A percentile compares a stretch with the other conserved stretches of the same genome.
Evolutionary conservation across 1,140 invertebrate genomes (phyloP).

Genomic region (Brachionus rotundiformis): DNA sequence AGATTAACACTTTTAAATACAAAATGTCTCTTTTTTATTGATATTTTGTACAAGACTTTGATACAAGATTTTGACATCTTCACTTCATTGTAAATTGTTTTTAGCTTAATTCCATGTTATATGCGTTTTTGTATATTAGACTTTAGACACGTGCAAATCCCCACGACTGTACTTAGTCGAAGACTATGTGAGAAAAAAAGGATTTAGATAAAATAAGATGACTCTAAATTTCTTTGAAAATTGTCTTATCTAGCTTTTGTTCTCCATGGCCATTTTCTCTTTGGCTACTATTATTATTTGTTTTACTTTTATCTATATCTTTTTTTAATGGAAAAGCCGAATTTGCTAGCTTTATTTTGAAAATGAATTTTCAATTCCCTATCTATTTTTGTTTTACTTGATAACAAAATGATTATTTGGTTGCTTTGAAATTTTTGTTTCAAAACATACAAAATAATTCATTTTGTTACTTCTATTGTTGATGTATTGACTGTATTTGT

Average conservation of each 20-base stretch:
- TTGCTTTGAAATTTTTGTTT: slow-evolving; percentile 2
- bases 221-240: background rate
- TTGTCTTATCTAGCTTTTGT: background rate
- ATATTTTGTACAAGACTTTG: background rate
- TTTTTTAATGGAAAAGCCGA: background rate
- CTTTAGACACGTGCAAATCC: background rate
- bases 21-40: background rate
- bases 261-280: background rate
- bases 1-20: background rate
- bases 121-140: background rate
- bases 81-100: background rate
- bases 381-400: background rate
- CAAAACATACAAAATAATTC: background rate
- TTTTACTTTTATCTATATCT: background rate
- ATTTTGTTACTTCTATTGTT: background rate
- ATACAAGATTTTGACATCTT: background rate
- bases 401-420: slow-evolving; percentile 26
- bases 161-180: no score
- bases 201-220: background rate
- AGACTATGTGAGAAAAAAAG: background rate
- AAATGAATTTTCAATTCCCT: slow-evolving; percentile 33
- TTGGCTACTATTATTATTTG: background rate
- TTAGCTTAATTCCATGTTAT: background rate
- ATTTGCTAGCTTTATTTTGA: background rate
- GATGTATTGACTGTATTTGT: background rate